A percentile compares a stretch with the other conserved stretches of the same genome.
Evolutionary conservation across 2,888 invertebrate genomes (phyloP).

Genomic region (Macrosoma leucophasiata): DNA sequence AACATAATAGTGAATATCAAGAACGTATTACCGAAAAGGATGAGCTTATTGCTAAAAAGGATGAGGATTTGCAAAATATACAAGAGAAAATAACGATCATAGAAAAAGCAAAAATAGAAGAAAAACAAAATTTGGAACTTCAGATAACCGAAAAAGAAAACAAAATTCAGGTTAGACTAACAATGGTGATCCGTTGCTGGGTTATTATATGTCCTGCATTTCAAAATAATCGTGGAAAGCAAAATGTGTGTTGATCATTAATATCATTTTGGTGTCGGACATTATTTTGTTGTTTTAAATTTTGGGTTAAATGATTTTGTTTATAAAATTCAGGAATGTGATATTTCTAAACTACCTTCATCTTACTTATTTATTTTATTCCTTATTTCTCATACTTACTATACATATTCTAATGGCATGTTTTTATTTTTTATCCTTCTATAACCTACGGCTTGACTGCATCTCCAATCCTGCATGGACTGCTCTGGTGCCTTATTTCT

Average conservation of each 20-base stretch:
- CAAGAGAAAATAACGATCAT: constrained; percentile 39
- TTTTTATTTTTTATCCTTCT: constrained; percentile 50
- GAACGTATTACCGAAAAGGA: constrained; percentile 36
- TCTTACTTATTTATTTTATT: constrained; percentile 5
- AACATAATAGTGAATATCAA: constrained; percentile 30
- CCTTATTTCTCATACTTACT: constrained; percentile 9
- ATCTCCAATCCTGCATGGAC: constrained; percentile 33
- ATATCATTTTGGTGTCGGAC: constrained; percentile 19
- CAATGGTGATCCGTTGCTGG: too few species aligned
- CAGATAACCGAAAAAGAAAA: constrained; percentile 40
- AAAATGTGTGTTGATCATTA: constrained; percentile 12
- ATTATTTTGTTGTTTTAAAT: constrained; percentile 16
- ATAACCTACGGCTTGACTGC: constrained; percentile 29
- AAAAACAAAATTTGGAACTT: constrained; percentile 41
- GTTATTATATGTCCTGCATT: too few species aligned
- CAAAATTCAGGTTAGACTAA: constrained; percentile 55
- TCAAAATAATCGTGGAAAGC: too few species aligned
- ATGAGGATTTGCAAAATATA: constrained; percentile 34
- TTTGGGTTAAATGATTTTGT: constrained; percentile 3
- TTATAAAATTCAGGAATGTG: constrained; percentile 5
- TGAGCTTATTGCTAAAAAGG: constrained; percentile 30
- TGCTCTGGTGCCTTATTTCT: constrained; percentile 23
- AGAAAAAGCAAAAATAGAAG: constrained; percentile 36
- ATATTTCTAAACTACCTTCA: too few species aligned
- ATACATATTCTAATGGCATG: constrained; percentile 55